Conservation (phyloP, 1,140 invertebrate genomes). For the Himalopsyche phryganea region DNA sequence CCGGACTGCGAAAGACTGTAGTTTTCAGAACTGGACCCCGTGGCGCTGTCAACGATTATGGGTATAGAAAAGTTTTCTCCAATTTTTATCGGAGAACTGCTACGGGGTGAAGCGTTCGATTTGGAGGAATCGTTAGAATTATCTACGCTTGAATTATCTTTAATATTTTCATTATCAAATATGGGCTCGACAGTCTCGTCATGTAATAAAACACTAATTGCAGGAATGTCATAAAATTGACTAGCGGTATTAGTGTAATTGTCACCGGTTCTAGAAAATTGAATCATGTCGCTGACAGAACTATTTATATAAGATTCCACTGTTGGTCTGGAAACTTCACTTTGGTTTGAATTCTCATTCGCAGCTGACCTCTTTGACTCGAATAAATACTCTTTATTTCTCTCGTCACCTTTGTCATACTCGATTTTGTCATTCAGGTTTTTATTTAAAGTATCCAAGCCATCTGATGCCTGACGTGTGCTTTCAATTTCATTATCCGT, state of each 20-base stretch:
- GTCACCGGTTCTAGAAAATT: conserved; percentile 31
- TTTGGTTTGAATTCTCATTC: neutral
- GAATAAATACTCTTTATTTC: conserved; percentile 4
- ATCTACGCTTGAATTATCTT: neutral
- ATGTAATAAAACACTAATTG: conserved; percentile 18
- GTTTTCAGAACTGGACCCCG: neutral
- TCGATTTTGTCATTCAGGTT: conserved; percentile 29
- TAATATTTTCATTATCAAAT: neutral
- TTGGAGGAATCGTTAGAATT: conserved; percentile 1
- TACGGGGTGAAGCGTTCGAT: neutral
- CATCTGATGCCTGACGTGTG: conserved; percentile 28
- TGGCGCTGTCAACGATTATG: neutral
- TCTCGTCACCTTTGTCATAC: conserved; percentile 1
- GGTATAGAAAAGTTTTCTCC: neutral
- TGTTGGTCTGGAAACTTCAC: conserved; percentile 18
- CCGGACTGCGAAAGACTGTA: no score
- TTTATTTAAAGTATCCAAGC: conserved; percentile 19
- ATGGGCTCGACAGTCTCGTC: neutral
- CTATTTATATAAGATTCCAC: conserved; percentile 18
- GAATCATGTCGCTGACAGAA: conserved; percentile 33
- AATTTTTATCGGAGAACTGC: conserved; percentile 2
- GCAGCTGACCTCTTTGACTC: neutral
- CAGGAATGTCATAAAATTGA: conserved; percentile 12
- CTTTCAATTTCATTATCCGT: conserved; percentile 35
- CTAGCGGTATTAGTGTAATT: conserved; percentile 1